Base-by-base conservation (phyloP, 2,113 vertebrate species). In the Brienomyrus longianalis region DNA sequence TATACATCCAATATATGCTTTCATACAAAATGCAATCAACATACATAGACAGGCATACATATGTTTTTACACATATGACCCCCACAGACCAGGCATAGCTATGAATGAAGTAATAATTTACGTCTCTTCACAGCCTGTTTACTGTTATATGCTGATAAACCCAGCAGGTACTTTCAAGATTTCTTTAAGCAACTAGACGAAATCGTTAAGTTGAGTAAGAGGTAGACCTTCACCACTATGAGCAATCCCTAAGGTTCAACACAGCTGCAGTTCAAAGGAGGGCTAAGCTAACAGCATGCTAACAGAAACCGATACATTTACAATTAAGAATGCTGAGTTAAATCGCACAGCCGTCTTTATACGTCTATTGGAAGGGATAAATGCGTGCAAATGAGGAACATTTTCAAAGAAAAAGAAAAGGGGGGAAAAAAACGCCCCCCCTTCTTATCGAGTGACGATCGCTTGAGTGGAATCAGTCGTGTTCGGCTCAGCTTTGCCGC, bases 391-490 rank as follows among this genome's bases (percentile, higher is more conserved):
- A 39, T 31, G 52, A 88, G 54, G 54, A 88, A 10, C 19, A 59
- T 91, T 92, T 74, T 86, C 87, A 70, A 56, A 31, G 11, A 47
- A 59, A 83, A 80, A 83, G 19, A 83, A 70, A 54, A 51, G 92
- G 93, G 90, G 84, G 91, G 90, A 92, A 94, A 92, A 94, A 21
- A 21, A 92, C 0, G 6, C 39, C 35, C 35, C 7, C 27, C 54
- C 54, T 96, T 93, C 92, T 96, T 94, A 96, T 95, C 97, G 94
- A 95, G 91, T 90, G 93, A 92, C 91, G 91, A 96, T 96, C 94
- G 94, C 95, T 95, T 97, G 96, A 97, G 96, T 95, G 95, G 95
- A 97, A 97, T 97, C 96, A 97, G 96, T 96, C 95, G 95, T 96
- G 95, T 96, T 95, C 95, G 93, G 95, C 96, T 96, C 95, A 96